Percentiles rank a stretch among this genome's conserved stretches.
phyloP scores from a whole-genome alignment of 2,113 vertebrate genomes.

The Parus major region DNA sequence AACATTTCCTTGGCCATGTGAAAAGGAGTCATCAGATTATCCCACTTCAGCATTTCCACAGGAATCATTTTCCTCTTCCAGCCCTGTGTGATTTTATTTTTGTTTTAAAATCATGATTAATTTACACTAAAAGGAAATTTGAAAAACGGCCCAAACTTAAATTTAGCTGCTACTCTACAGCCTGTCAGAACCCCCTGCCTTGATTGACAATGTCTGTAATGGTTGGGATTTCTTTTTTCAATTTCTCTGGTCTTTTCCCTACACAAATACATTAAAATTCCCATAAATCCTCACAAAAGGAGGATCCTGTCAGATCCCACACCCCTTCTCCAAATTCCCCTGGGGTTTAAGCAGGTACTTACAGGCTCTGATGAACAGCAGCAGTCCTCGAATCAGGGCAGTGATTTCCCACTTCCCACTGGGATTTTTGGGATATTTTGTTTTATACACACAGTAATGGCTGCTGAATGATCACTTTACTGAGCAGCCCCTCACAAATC shows the following conservation, averaged over 20 bases:
- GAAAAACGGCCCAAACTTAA: neutral
- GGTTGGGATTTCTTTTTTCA: neutral
- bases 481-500: neutral
- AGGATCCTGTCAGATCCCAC: neutral
- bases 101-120: conserved; percentile 35
- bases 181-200: neutral
- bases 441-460: neutral
- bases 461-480: neutral
- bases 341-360: fast-evolving
- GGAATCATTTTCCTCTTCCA: neutral
- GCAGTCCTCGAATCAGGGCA: fast-evolving
- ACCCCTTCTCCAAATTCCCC: neutral
- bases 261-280: neutral
- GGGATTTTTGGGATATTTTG: neutral
- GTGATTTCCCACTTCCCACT: neutral
- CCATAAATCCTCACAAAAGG: neutral
- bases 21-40: neutral
- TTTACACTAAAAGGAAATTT: conserved; percentile 41
- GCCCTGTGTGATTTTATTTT: neutral
- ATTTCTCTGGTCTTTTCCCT: neutral
- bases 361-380: neutral
- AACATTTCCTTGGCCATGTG: neutral
- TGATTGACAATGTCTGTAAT: neutral
- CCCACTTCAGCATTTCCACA: neutral
- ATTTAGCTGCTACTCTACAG: neutral